Percentiles rank a stretch among this genome's conserved stretches.
Evolutionary conservation across 2,113 vertebrate species (phyloP).

Genomic region (Pitta sordida): DNA sequence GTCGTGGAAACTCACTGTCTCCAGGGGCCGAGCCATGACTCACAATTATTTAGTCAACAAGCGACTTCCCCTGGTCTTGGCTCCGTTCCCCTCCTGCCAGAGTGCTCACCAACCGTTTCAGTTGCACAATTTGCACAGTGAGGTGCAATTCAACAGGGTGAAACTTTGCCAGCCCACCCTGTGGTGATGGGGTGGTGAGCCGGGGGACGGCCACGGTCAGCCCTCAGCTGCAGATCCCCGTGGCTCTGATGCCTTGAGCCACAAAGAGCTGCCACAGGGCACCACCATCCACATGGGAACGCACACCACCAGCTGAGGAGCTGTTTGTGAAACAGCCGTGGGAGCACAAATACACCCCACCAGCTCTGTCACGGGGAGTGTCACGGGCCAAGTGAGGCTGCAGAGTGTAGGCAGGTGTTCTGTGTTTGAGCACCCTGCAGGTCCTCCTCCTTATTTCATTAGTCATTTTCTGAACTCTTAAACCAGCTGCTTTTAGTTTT

Average conservation of each 20-base stretch:
- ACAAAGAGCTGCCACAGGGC: not conserved
- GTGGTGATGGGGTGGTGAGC: rapidly evolving
- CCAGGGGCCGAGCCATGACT: not conserved
- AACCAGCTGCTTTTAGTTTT: not conserved
- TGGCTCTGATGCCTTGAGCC: not conserved
- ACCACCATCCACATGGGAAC: rapidly evolving
- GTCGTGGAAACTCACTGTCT: constrained; percentile 1
- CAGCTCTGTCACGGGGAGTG: rapidly evolving
- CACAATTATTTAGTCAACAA: constrained; percentile 2
- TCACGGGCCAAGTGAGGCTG: not conserved
- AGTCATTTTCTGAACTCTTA: not conserved
- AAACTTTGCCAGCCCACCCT: not conserved
- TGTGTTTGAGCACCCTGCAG: not conserved
- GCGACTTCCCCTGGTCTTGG: not conserved
- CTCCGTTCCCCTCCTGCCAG: not conserved
- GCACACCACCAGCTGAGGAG: not conserved
- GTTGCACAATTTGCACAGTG: rapidly evolving
- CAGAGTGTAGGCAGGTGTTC: not conserved
- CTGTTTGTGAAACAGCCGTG: rapidly evolving
- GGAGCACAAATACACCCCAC: not conserved
- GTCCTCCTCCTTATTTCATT: not conserved
- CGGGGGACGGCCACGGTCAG: rapidly evolving
- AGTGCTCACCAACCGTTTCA: rapidly evolving
- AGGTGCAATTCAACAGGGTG: not conserved
- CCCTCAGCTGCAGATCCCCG: rapidly evolving